Evolutionary conservation across 1,140 invertebrate genomes (phyloP).

Genomic region (Druon quercuslanigerum): DNA sequence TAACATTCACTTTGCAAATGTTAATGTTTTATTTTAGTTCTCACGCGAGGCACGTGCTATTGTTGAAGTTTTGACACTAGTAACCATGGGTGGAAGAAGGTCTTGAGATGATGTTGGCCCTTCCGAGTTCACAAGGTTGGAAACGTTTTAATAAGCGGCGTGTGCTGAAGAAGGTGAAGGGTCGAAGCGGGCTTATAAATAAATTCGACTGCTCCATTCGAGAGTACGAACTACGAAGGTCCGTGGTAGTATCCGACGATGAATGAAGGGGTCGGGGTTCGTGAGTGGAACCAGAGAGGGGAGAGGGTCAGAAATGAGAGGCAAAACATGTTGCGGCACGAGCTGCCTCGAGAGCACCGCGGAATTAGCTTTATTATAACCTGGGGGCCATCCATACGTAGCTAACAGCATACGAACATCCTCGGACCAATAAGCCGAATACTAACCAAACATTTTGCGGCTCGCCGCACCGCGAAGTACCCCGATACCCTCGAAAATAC

Average conservation of each 20-base stretch:
- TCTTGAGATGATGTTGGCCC: slow-evolving; percentile 44
- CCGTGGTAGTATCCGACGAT: slow-evolving; percentile 56
- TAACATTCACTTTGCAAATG: neutral
- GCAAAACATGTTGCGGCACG: slow-evolving; percentile 74
- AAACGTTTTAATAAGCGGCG: slow-evolving; percentile 72
- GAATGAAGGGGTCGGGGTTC: slow-evolving; percentile 51
- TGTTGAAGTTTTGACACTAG: slow-evolving; percentile 32
- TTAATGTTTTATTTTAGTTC: neutral
- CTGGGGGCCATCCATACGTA: slow-evolving; percentile 73
- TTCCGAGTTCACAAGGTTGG: slow-evolving; percentile 50
- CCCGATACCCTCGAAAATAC: slow-evolving; percentile 53
- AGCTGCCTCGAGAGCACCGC: slow-evolving; percentile 72
- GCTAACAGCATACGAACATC: slow-evolving; percentile 70
- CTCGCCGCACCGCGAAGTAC: slow-evolving; percentile 57
- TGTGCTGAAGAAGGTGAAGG: slow-evolving; percentile 46
- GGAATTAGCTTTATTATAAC: slow-evolving; percentile 76
- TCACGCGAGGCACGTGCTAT: neutral
- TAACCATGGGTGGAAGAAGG: slow-evolving; percentile 37
- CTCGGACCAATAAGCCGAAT: slow-evolving; percentile 67
- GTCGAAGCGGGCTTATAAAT: slow-evolving; percentile 63
- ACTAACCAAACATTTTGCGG: slow-evolving; percentile 71
- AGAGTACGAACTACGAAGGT: slow-evolving; percentile 42
- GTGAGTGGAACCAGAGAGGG: slow-evolving; percentile 44
- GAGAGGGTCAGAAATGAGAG: slow-evolving; percentile 59
- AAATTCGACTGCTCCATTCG: slow-evolving; percentile 58